Base-by-base conservation (phyloP, 2,797 vertebrate species). In the Pitangus sulphuratus region DNA sequence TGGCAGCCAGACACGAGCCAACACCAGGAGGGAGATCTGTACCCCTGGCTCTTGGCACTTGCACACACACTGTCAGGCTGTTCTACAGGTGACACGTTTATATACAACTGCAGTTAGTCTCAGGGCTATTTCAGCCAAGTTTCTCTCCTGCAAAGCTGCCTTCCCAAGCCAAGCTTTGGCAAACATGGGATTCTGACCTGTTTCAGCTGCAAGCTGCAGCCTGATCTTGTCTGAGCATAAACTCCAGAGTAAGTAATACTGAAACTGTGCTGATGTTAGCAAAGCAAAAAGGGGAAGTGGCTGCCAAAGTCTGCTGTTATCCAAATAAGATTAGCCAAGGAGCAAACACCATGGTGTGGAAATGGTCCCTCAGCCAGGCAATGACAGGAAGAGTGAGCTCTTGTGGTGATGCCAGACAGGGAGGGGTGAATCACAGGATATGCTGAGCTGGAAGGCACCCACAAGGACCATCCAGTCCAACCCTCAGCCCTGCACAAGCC, bases 21-120 rank as follows among this genome's bases (percentile, higher is more conserved):
- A 18, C 1, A 0, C 40, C 10, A 15, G 53, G 15, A 48, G 20
- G 31, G 39, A 64, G 16, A 7, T 1, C 1, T 15, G 37, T 30
- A 5, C 60, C 58, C 70, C 10, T 3, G 24, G 6, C 47, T 26
- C 44, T 15, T n/a, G 56, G 70, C 78, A 65, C 12, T 4, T 26
- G 30, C 66, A 79, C 24, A 2, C 26, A 2, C 3, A 0, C 50
- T 18, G 30, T 37, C 62, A 21, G 42, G 13, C 16, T 45, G 16
- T 37, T 35, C 11, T 25, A 24, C 51, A 57, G 48, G 84, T 35
- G 84, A 76, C 31, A 39, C 30, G 14, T 16, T 33, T 12, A 31
- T 50, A 24, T 9, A n/a, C 69, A 35, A 0, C 80, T n/a, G 28
- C 61, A 31, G 14, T 22, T 48, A 50, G 31, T 3, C 15, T 39